Conservation (phyloP, 1,140 invertebrate species). For the Cherax quadricarinatus region DNA sequence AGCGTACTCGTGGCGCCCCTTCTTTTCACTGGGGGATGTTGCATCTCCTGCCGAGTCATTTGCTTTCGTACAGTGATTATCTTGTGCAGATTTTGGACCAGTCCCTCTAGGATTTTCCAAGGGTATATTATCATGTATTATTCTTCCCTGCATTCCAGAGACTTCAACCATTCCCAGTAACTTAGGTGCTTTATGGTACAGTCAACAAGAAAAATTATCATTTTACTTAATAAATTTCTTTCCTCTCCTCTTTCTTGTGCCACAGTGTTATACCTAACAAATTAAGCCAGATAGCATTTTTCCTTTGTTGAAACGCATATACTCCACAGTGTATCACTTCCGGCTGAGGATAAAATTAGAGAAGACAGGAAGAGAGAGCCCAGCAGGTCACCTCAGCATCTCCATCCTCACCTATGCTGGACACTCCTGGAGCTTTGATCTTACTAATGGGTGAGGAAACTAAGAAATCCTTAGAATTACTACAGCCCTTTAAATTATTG, state of each 20-base stretch:
- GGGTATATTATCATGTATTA: too few species aligned
- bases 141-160: too few species aligned
- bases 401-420: neutral
- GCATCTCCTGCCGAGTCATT: too few species aligned
- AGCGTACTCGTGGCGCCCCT: too few species aligned
- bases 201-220: neutral
- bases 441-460: neutral
- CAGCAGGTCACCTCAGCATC: neutral
- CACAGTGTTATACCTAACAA: neutral
- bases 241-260: neutral
- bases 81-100: too few species aligned
- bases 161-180: too few species aligned
- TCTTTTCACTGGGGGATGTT: too few species aligned
- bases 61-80: too few species aligned
- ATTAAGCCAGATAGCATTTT: neutral
- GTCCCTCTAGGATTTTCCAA: too few species aligned
- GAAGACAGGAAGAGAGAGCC: neutral
- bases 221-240: neutral
- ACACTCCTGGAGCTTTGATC: neutral
- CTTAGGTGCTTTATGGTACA: neutral
- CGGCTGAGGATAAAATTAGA: neutral
- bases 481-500: too few species aligned
- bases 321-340: neutral
- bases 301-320: neutral
- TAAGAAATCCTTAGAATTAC: too few species aligned